A percentile compares a stretch with the other conserved stretches of the same genome.
These are phyloP conservation scores for Rousettus madagascariensis DNA, from an alignment of 2,797 vertebrate species.

Conservation along the genomic window DNA sequence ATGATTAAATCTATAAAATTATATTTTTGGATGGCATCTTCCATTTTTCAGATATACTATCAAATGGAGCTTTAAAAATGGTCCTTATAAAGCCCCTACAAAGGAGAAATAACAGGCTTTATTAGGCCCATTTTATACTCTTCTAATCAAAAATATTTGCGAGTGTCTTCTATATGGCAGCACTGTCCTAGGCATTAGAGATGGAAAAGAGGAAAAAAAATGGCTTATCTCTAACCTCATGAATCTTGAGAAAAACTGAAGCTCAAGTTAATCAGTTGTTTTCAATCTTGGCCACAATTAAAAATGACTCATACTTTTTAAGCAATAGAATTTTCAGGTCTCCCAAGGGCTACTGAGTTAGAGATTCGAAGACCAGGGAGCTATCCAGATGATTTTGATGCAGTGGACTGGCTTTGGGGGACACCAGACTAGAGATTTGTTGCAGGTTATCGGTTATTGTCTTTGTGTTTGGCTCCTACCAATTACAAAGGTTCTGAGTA, in stretches of 20 bases:
- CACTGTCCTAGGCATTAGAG: neutral
- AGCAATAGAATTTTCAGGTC: neutral
- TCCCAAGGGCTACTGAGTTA: neutral
- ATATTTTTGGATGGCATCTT: neutral
- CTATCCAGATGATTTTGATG: neutral
- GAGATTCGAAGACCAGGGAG: neutral
- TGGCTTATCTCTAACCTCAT: neutral
- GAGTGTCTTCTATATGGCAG: neutral
- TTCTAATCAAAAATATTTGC: neutral
- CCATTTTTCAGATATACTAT: neutral
- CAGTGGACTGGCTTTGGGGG: neutral
- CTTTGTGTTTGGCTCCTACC: neutral
- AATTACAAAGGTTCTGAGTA: neutral
- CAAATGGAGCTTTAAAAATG: neutral
- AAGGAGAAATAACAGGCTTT: neutral
- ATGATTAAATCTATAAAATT: neutral
- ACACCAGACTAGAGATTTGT: neutral
- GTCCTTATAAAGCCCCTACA: neutral
- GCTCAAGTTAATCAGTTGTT: neutral
- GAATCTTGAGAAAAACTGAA: slow-evolving; percentile 12
- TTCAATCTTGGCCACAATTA: neutral
- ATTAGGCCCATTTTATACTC: neutral
- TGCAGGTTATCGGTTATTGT: neutral
- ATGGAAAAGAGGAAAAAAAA: neutral
- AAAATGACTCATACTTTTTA: slow-evolving; percentile 18